A percentile compares a stretch with the other conserved stretches of the same genome.
Evolutionary conservation across 2,888 invertebrate species (phyloP).

Genomic region (Leptinotarsa rubiginosa): DNA sequence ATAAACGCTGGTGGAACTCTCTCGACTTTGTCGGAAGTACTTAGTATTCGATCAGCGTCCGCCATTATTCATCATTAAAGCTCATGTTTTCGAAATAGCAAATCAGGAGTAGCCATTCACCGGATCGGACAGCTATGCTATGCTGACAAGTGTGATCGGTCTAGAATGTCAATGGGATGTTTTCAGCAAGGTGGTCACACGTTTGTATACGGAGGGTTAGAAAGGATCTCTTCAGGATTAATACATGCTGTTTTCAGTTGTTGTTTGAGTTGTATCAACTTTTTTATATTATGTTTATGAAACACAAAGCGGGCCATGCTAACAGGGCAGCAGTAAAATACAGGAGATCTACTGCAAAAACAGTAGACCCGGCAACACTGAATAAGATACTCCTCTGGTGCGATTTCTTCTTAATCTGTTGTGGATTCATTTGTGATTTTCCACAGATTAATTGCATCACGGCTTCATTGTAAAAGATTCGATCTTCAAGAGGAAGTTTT

Average conservation of each 20-base stretch:
- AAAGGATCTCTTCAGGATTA: background rate
- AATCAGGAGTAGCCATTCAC: constrained; percentile 14
- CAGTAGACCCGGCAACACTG: no score
- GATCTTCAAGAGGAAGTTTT: no score
- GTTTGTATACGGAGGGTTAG: background rate
- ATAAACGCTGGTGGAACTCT: constrained; percentile 14
- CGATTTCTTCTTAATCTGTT: no score
- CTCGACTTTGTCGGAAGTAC: constrained; percentile 15
- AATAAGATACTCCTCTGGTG: no score
- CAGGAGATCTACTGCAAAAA: no score
- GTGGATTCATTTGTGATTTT: no score
- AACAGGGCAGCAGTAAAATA: no score
- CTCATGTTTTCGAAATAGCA: constrained; percentile 19
- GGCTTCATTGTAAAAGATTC: no score
- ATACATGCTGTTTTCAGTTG: background rate
- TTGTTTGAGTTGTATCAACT: no score
- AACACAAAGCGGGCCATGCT: no score
- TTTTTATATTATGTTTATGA: no score
- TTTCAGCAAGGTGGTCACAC: background rate
- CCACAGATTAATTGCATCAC: no score
- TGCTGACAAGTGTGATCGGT: constrained; percentile 2
- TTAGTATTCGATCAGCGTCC: constrained; percentile 7
- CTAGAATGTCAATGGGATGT: constrained; percentile 10
- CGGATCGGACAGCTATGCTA: background rate
- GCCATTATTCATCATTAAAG: constrained; percentile 13